Percentiles rank a stretch among this genome's conserved stretches.
These are phyloP conservation scores for Nycteola revayana DNA, from an alignment of 2,888 invertebrate genomes.

Conservation along the genomic window DNA sequence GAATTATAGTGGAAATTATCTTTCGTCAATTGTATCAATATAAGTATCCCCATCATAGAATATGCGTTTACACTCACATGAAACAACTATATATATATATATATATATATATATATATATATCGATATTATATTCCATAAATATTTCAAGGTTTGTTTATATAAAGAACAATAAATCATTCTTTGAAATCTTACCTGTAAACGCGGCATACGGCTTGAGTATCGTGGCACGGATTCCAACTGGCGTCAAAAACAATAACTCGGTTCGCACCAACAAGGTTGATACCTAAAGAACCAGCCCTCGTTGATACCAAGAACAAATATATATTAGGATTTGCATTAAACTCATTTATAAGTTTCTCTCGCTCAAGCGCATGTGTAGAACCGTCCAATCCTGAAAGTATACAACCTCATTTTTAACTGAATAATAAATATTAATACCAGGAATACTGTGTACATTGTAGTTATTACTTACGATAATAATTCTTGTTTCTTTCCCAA, in stretches of 20 bases:
- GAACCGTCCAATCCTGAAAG: constrained; percentile 94
- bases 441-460: too few relatives aligned
- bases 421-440: too few relatives aligned
- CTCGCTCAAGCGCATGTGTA: constrained; percentile 96
- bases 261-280: constrained; percentile 98
- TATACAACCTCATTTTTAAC: constrained; percentile 1
- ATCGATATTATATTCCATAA: neutral
- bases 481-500: constrained; percentile 94
- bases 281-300: constrained; percentile 98
- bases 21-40: too few relatives aligned
- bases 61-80: too few relatives aligned
- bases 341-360: constrained; percentile 97
- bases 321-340: constrained; percentile 93
- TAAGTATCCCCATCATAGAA: too few relatives aligned
- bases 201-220: constrained; percentile 98
- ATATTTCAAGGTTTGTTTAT: too few relatives aligned
- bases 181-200: constrained; percentile 87
- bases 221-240: constrained; percentile 99
- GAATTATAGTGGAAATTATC: too few relatives aligned
- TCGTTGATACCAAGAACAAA: constrained; percentile 97
- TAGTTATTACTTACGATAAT: constrained; percentile 95
- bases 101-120: too few relatives aligned
- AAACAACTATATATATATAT: too few relatives aligned
- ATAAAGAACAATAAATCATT: too few relatives aligned
- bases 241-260: constrained; percentile 98